Conservation (phyloP, 2,888 invertebrate genomes). For the Andrena bicolor region DNA sequence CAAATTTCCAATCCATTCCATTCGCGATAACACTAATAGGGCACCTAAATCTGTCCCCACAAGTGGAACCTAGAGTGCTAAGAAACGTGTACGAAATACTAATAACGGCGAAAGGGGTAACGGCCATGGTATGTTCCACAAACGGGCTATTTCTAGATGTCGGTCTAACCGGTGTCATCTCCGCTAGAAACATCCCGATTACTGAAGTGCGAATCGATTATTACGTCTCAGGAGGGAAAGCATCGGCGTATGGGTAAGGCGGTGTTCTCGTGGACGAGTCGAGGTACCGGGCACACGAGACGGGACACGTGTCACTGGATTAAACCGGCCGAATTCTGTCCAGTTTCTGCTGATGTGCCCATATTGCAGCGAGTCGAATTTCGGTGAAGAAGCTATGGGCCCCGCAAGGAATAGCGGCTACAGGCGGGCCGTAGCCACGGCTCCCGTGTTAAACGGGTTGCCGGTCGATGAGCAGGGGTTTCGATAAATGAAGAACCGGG, state of each 20-base stretch:
- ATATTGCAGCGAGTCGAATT: slow-evolving; percentile 47
- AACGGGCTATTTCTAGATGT: slow-evolving; percentile 70
- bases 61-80: neutral
- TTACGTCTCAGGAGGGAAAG: neutral
- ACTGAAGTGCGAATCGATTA: neutral
- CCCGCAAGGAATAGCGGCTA: neutral
- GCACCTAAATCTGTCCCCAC: neutral
- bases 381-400: neutral
- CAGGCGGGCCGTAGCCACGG: no score
- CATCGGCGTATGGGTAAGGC: neutral
- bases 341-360: neutral
- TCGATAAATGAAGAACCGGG: neutral
- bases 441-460: neutral
- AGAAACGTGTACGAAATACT: neutral
- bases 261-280: neutral
- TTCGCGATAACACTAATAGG: neutral
- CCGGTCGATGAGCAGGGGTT: neutral
- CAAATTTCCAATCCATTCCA: no score
- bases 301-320: neutral
- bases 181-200: neutral
- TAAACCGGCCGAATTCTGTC: neutral
- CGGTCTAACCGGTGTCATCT: slow-evolving; percentile 10
- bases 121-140: slow-evolving; percentile 41
- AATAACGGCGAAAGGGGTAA: slow-evolving; percentile 20
- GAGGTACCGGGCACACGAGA: neutral